Percentiles rank a stretch among this genome's conserved stretches.
phyloP scores from a whole-genome alignment of 2,797 vertebrate genomes.

The Sebastes iracundus region DNA sequence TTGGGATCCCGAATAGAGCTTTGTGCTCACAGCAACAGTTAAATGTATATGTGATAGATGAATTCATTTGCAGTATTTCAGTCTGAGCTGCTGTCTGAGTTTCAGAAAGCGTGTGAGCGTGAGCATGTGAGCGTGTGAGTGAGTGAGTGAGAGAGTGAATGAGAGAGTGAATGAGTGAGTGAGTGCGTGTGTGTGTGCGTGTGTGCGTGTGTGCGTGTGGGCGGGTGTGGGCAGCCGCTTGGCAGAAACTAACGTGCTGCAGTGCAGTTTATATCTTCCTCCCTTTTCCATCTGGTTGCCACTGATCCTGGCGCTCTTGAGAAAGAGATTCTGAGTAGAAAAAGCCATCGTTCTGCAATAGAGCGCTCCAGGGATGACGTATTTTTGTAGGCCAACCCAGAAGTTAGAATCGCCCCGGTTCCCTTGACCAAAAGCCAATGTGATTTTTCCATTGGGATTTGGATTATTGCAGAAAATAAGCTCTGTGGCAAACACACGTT shows the following conservation, averaged over 20 bases:
- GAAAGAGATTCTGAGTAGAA: constrained; percentile 24
- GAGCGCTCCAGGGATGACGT: neutral
- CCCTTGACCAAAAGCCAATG: too few relatives aligned
- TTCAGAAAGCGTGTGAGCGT: neutral
- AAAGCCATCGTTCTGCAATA: constrained; percentile 23
- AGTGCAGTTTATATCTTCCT: constrained; percentile 74
- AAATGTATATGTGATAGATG: constrained; percentile 58
- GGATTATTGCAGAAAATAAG: too few relatives aligned
- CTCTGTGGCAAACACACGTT: too few relatives aligned
- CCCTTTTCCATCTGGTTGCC: constrained; percentile 61
- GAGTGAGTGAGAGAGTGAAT: neutral
- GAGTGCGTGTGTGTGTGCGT: neutral
- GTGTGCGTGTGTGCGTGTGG: neutral
- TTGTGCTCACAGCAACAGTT: constrained; percentile 32
- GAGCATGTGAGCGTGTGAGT: neutral
- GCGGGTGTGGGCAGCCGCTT: constrained; percentile 41
- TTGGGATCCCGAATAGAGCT: constrained; percentile 32
- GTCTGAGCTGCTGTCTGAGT: constrained; percentile 34
- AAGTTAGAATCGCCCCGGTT: too few relatives aligned
- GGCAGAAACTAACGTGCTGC: constrained; percentile 69
- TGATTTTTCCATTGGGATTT: rapidly evolving
- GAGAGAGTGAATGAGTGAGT: neutral
- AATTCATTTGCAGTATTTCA: constrained; percentile 55
- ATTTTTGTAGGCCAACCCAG: too few relatives aligned
- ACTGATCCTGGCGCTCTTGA: constrained; percentile 40